These are phyloP conservation scores for Prolemur simus DNA, from an alignment of 2,113 vertebrate genomes.

Conservation along the genomic window DNA sequence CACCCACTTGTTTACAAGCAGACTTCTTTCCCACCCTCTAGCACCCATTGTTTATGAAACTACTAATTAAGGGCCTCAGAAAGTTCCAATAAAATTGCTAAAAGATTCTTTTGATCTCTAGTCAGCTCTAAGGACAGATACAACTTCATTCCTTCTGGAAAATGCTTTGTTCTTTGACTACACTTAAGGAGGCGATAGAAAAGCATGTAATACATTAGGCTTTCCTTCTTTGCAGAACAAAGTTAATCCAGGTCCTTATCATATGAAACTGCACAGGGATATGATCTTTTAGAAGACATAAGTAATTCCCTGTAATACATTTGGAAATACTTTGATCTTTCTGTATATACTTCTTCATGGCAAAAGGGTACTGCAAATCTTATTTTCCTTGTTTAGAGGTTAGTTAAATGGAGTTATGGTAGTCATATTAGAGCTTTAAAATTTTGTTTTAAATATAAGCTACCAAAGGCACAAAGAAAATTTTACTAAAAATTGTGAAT, in stretches of 20 bases:
- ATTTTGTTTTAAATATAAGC: not conserved
- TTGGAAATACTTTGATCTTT: slow-evolving; percentile 69
- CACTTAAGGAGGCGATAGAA: slow-evolving; percentile 43
- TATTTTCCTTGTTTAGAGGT: not conserved
- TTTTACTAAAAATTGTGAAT: not conserved
- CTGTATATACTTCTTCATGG: not conserved
- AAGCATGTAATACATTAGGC: not conserved
- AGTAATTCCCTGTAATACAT: slow-evolving; percentile 18
- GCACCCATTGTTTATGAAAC: slow-evolving; percentile 27
- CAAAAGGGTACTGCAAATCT: not conserved
- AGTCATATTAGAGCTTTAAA: not conserved
- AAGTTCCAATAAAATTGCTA: slow-evolving; percentile 59
- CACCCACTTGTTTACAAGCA: not conserved
- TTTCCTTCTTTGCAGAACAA: slow-evolving; percentile 41
- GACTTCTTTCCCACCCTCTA: not conserved
- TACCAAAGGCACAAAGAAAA: not conserved
- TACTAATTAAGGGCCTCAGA: slow-evolving; percentile 45
- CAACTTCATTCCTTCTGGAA: slow-evolving; percentile 51
- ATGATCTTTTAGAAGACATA: slow-evolving; percentile 58
- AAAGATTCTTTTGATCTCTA: slow-evolving; percentile 70
- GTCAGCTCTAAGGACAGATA: slow-evolving; percentile 56
- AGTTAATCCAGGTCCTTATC: slow-evolving; percentile 37
- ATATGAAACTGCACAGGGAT: not conserved
- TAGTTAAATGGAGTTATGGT: not conserved
- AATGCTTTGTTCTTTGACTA: slow-evolving; percentile 62